Base-by-base conservation (phyloP, 2,113 vertebrate genomes). In the Tichodroma muraria region DNA sequence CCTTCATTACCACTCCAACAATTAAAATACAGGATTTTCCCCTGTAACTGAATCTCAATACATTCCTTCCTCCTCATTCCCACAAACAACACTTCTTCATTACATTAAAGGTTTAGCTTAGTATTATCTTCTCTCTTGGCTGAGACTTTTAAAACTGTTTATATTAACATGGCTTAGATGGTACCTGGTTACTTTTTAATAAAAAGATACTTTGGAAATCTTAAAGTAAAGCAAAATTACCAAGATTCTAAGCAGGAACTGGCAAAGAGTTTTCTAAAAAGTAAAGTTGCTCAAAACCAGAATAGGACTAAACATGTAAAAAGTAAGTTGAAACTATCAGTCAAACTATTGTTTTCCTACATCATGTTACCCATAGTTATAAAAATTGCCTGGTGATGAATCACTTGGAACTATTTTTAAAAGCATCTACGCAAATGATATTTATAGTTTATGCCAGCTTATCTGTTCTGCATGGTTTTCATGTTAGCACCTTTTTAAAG, bases 381-480 rank as follows among this genome's bases (percentile, higher is more conserved):
- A 88, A 97, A 96, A 97, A 97, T 53, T 90, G 94, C 73, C 97
- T 89, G 90, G 81, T 85, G 92, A 97, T 96, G 95, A 97, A 97
- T 96, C 96, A 97, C 90, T 96, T 89, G n/a, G 54, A 94, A 94
- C 96, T 98, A 98, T 97, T 97, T 98, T 97, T 97, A 97, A 97
- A 88, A 75, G 94, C 95, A 91, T 96, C 91, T 96, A 97, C 79
- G 94, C 87, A 97, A 79, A 94, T 82, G 85, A 87, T 98, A 98
- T 97, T 98, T 98, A 96, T 97, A 98, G 95, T 97, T 97, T 90
- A 90, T 92, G 81, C 87, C 69, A 97, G 94, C 96, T 97, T 97
- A 98, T 97, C 95, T 97, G 91, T 96, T 90, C 94, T 96, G 92
- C 90, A 38, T 97, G 93, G 76, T 96, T 96, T 96, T 96, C 96